Evolutionary conservation across 2,113 vertebrate species (phyloP), one percentile per base, ranked within the genome.

Genomic region (Brienomyrus longianalis): DNA sequence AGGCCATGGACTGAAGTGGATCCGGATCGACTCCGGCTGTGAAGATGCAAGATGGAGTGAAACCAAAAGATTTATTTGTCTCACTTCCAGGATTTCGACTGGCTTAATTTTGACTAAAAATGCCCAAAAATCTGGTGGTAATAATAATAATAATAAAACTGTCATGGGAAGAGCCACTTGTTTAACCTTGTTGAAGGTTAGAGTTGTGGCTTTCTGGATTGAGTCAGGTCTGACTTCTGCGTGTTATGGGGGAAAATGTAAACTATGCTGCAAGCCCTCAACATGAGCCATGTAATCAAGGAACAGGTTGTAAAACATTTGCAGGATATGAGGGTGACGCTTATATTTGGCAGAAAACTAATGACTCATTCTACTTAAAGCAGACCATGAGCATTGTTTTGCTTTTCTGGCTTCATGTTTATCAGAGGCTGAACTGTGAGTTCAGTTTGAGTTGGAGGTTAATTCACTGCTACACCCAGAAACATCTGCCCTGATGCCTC

Each of bases 1-100:
- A 95, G 1, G 92, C 94, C 59, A 97, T 97, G 97, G 96, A 97
- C 3, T 97, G 95, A 95, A 11, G 88, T 23, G 92, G 90, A 48
- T 5, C 83, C 93, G 91, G 93, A 94, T 93, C 92, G 93, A 88
- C 87, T 45, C 27, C 5, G 45, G 48, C n/a, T 89, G n/a, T 35
- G 66, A 50, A 59, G 51, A 52, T 3, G 45, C 31, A 11, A 47
- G 10, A 8, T n/a, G 80, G n/a, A 74, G 15, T 70, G 54, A 77
- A 74, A 62, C 19, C 11, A 50, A 74, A 86, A 13, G 0, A 86
- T 23, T 86, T 74, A 48, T 51, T 39, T 45, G 31, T 31, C 47
- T 19, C 19, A 39, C 27, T 35, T 23, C 5, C 48, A 9, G 19
- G 70, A 50, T 50, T 51, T 89, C 3, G n/a, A 83, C 62, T 48